Conservation (phyloP, 2,113 vertebrate species). For the Grammomys surdaster region DNA sequence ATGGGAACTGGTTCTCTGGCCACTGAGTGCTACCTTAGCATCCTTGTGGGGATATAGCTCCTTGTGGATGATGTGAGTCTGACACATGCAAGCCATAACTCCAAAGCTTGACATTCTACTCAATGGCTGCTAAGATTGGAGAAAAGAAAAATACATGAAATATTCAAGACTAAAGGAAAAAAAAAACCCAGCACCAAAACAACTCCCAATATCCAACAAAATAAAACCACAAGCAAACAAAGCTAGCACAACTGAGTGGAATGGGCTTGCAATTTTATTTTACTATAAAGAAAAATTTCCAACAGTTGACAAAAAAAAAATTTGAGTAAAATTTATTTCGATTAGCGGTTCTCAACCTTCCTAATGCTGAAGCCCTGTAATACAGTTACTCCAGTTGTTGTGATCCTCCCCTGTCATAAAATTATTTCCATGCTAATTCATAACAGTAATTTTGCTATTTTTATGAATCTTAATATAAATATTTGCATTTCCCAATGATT, state of each 20-base stretch:
- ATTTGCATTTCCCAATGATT: neutral
- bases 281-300: neutral
- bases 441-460: neutral
- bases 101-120: neutral
- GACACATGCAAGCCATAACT: neutral
- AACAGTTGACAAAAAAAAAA: neutral
- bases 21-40: too few relatives aligned
- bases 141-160: neutral
- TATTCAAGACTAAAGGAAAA: neutral
- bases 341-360: neutral
- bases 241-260: neutral
- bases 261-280: neutral
- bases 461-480: neutral
- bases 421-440: neutral
- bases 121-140: neutral
- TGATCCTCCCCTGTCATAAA: neutral
- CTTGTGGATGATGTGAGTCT: neutral
- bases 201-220: neutral
- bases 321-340: neutral
- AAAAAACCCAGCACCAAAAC: neutral
- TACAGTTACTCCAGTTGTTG: neutral
- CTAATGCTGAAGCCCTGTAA: neutral
- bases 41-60: too few relatives aligned
- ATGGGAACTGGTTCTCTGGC: neutral
- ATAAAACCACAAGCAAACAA: neutral